These are phyloP conservation scores for Clarias magur DNA, from an alignment of 2,113 vertebrate species.

Conservation along the genomic window DNA sequence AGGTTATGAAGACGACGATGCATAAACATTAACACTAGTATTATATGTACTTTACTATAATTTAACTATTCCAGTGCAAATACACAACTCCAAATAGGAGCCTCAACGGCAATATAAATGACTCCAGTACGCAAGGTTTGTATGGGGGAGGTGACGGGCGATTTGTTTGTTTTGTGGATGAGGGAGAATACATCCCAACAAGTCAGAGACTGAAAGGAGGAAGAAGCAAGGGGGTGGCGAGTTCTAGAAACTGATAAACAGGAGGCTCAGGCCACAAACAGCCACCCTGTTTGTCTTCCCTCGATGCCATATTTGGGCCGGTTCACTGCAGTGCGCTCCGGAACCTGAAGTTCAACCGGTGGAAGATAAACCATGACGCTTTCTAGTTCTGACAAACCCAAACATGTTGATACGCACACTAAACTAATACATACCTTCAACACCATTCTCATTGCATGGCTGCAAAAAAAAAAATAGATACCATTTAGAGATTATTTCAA, in stretches of 20 bases:
- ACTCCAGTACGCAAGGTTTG: neutral
- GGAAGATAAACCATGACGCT: constrained; percentile 11
- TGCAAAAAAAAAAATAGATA: no score
- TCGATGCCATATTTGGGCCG: constrained; percentile 69
- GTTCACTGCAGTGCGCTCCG: constrained; percentile 43
- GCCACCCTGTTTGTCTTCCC: constrained; percentile 49
- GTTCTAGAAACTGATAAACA: constrained; percentile 67
- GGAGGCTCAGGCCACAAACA: constrained; percentile 58
- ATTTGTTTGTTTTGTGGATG: constrained; percentile 24
- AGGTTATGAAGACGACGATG: neutral
- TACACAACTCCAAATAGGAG: constrained; percentile 38
- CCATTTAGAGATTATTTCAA: no score
- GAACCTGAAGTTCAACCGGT: neutral
- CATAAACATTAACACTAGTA: neutral
- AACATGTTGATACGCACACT: neutral
- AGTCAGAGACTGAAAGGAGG: constrained; percentile 44
- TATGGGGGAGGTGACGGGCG: neutral
- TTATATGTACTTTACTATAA: no score
- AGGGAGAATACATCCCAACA: constrained; percentile 39
- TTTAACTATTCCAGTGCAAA: neutral
- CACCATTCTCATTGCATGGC: neutral
- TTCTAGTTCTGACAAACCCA: neutral
- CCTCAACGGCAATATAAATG: neutral
- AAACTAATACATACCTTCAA: neutral
- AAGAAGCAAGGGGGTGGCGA: constrained; percentile 40